These are phyloP conservation scores for Megalopta genalis DNA, from an alignment of 1,140 invertebrate genomes.

Conservation along the genomic window DNA sequence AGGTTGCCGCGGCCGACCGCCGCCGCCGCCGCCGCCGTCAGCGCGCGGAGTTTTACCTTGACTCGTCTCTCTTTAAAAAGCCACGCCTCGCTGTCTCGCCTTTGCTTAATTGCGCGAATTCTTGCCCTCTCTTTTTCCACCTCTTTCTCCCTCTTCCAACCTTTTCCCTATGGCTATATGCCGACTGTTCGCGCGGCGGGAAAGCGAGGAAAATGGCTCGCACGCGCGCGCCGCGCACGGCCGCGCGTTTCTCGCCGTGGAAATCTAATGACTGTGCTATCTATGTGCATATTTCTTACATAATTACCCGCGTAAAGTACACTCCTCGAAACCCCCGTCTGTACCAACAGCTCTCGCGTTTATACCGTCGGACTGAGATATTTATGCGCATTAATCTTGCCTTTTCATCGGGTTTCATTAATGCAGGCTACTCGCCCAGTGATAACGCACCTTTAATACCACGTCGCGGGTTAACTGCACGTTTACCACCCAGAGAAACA, in stretches of 20 bases:
- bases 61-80: constrained; percentile 35
- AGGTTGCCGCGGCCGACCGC: constrained; percentile 9
- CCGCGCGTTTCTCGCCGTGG: constrained; percentile 1
- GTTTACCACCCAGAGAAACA: constrained; percentile 1
- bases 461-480: constrained; percentile 5
- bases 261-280: constrained; percentile 63
- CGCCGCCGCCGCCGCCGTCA: constrained; percentile 7
- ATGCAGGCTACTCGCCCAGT: constrained; percentile 40
- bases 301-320: constrained; percentile 57
- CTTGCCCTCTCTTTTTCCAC: constrained; percentile 3
- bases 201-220: constrained; percentile 46
- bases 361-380: constrained; percentile 51
- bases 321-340: constrained; percentile 50
- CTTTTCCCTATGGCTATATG: too few species aligned
- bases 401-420: constrained; percentile 66
- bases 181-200: neutral
- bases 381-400: constrained; percentile 63
- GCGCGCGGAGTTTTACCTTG: constrained; percentile 31
- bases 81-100: constrained; percentile 19
- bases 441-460: constrained; percentile 55
- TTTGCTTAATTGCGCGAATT: constrained; percentile 52
- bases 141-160: too few species aligned
- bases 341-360: constrained; percentile 48
- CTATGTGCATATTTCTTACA: constrained; percentile 65
- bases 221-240: neutral